A percentile compares a stretch with the other conserved stretches of the same genome.
phyloP scores from a whole-genome alignment of 2,888 invertebrate genomes.

The Himalopsyche kuldschensis region DNA sequence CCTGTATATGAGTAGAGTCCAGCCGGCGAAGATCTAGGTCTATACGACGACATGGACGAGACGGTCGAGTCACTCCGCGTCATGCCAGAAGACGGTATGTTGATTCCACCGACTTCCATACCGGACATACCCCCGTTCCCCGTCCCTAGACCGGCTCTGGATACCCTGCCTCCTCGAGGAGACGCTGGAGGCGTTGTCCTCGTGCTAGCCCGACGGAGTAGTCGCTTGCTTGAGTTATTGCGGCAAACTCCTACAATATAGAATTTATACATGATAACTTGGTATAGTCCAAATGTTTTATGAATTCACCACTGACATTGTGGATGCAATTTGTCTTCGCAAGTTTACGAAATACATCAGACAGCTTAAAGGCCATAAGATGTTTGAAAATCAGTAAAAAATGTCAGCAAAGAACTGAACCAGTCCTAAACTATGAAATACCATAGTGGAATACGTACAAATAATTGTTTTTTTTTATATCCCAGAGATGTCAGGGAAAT shows the following conservation, averaged over 20 bases:
- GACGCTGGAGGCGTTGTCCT: constrained; percentile 50
- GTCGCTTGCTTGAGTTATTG: constrained; percentile 54
- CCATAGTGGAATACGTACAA: no score
- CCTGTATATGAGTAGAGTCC: constrained; percentile 78
- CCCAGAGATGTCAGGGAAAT: no score
- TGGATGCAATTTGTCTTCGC: no score
- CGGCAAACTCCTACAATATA: constrained; percentile 53
- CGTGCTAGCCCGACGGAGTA: constrained; percentile 54
- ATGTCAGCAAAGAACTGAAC: no score
- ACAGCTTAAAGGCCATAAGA: no score
- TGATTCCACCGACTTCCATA: constrained; percentile 3
- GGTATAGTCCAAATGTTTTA: not conserved
- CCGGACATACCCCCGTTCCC: constrained; percentile 40
- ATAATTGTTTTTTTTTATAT: no score
- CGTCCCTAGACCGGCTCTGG: constrained; percentile 41
- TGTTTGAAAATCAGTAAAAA: no score
- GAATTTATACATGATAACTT: not conserved
- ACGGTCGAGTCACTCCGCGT: constrained; percentile 47
- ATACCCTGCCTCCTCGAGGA: constrained; percentile 42
- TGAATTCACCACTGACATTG: no score
- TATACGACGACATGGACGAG: constrained; percentile 55
- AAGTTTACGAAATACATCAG: no score
- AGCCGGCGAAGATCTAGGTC: constrained; percentile 77
- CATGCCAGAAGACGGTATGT: constrained; percentile 1
- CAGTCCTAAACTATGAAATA: no score